Conservation (phyloP, 2,888 invertebrate species). For the Hyposoter didymator region DNA sequence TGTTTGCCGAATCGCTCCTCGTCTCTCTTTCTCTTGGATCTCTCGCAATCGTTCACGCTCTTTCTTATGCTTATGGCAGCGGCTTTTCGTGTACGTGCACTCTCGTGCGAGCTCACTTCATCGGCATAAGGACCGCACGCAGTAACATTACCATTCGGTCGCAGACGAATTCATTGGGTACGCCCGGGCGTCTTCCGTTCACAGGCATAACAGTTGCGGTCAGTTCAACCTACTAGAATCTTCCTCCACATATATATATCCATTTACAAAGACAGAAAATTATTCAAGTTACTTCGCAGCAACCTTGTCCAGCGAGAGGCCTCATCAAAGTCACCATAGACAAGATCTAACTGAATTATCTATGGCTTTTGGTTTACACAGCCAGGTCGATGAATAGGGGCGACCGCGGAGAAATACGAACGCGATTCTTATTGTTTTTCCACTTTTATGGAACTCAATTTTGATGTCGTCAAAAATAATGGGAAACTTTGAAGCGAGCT, state of each 20-base stretch:
- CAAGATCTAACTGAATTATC: neutral
- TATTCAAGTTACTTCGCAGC: slow-evolving; percentile 27
- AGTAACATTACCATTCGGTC: slow-evolving; percentile 80
- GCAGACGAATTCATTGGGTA: slow-evolving; percentile 82
- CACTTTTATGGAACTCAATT: neutral
- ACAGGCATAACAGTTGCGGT: slow-evolving; percentile 81
- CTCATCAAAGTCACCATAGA: neutral
- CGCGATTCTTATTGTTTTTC: neutral
- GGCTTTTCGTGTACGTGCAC: slow-evolving; percentile 40
- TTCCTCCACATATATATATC: slow-evolving; percentile 11
- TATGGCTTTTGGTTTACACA: neutral
- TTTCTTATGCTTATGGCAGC: slow-evolving; percentile 16
- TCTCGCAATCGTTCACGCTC: slow-evolving; percentile 20
- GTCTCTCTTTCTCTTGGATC: slow-evolving; percentile 8
- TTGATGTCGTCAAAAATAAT: neutral
- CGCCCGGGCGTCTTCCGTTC: slow-evolving; percentile 81
- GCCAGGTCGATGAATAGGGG: neutral
- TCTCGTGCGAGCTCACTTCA: slow-evolving; percentile 63
- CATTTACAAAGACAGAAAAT: neutral
- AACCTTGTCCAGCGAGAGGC: slow-evolving; percentile 20
- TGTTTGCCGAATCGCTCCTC: neutral
- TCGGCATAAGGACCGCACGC: slow-evolving; percentile 80
- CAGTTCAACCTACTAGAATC: slow-evolving; percentile 70
- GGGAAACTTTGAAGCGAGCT: neutral
- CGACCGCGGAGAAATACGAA: neutral